phyloP scores from a whole-genome alignment of 2,113 vertebrate species.

The Arothron firmamentum region DNA sequence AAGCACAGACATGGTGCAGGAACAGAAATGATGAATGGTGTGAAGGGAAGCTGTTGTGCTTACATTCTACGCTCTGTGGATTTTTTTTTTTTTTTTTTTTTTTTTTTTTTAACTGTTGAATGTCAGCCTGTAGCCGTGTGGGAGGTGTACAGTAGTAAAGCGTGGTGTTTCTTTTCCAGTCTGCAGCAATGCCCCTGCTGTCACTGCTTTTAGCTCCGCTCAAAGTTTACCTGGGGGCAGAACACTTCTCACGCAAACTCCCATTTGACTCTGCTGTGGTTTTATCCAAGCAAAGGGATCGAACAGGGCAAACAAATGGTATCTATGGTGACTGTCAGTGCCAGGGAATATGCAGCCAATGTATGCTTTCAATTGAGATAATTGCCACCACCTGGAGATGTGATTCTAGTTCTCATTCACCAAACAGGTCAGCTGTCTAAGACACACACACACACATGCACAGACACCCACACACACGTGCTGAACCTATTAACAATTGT shows the following conservation, averaged over 20 bases:
- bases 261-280: slow-evolving; percentile 1
- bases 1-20: slow-evolving; percentile 27
- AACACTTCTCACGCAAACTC: not conserved
- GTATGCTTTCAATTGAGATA: slow-evolving; percentile 22
- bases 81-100: too few species aligned
- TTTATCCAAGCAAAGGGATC: not conserved
- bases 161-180: slow-evolving; percentile 19
- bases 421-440: slow-evolving; percentile 31
- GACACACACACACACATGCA: slow-evolving; percentile 5
- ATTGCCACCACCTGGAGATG: slow-evolving; percentile 37
- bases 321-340: slow-evolving; percentile 7
- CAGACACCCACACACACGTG: slow-evolving; percentile 14
- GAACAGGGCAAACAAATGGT: not conserved
- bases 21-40: slow-evolving; percentile 34
- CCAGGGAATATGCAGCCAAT: not conserved
- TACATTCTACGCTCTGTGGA: slow-evolving; percentile 14
- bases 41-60: slow-evolving; percentile 36
- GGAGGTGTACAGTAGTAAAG: slow-evolving; percentile 20
- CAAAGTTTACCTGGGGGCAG: slow-evolving; percentile 18
- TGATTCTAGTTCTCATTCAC: slow-evolving; percentile 33
- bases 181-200: slow-evolving; percentile 19
- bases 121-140: slow-evolving; percentile 16
- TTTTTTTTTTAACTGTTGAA: slow-evolving; percentile 44
- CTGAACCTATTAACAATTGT: slow-evolving; percentile 32
- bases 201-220: not conserved